Conservation (phyloP, 2,888 invertebrate species). For the Tribolium freemani region DNA sequence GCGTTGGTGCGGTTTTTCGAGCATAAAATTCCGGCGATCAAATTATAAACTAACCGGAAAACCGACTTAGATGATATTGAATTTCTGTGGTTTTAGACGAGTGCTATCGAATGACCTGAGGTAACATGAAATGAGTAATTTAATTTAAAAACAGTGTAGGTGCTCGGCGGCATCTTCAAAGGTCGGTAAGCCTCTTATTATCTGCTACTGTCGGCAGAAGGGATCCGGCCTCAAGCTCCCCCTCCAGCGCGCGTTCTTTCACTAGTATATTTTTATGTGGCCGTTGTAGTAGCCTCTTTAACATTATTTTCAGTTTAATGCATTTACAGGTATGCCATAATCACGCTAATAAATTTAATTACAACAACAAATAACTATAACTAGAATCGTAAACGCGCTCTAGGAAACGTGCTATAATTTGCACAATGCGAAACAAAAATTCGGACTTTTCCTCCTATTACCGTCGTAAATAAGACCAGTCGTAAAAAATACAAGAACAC, state of each 20-base stretch:
- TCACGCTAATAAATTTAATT: conserved; percentile 25
- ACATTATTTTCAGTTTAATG: conserved; percentile 41
- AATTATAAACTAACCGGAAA: conserved; percentile 28
- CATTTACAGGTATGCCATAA: conserved; percentile 5
- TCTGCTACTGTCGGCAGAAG: conserved; percentile 67
- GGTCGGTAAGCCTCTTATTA: conserved; percentile 66
- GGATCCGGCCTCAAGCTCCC: conserved; percentile 51
- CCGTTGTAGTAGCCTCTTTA: conserved; percentile 37
- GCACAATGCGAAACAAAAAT: neutral
- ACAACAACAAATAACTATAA: conserved; percentile 29
- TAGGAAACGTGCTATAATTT: neutral
- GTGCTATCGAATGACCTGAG: conserved; percentile 54
- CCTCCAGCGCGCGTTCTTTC: conserved; percentile 41
- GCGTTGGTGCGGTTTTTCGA: neutral
- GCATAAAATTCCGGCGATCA: conserved; percentile 17
- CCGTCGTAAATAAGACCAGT: conserved; percentile 1
- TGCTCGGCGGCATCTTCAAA: conserved; percentile 66
- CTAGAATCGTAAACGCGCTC: conserved; percentile 17
- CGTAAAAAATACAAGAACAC: conserved; percentile 44
- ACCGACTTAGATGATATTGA: conserved; percentile 10
- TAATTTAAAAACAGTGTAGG: conserved; percentile 67
- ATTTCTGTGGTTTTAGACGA: conserved; percentile 40
- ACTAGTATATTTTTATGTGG: conserved; percentile 40
- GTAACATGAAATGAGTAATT: conserved; percentile 65
- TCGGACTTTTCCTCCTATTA: neutral